These are phyloP conservation scores for Tetramorium alpestre DNA, from an alignment of 1,140 invertebrate species.

Conservation along the genomic window DNA sequence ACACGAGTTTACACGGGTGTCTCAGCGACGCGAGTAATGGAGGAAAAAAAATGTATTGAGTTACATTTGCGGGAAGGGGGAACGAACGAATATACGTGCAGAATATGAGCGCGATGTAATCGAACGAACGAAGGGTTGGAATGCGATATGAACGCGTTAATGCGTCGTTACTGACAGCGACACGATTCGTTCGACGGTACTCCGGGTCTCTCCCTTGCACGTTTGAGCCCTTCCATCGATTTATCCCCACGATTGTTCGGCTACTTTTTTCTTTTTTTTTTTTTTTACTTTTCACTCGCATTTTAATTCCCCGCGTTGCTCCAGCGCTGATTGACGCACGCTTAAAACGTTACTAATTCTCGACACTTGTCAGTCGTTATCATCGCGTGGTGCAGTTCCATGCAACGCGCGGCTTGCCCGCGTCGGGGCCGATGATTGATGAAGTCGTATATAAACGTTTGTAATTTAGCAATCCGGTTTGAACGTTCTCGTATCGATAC, in stretches of 20 bases:
- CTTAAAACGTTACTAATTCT: slow-evolving; percentile 69
- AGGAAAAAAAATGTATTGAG: slow-evolving; percentile 46
- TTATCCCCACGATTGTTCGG: slow-evolving; percentile 44
- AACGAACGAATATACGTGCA: slow-evolving; percentile 45
- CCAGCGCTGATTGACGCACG: slow-evolving; percentile 43
- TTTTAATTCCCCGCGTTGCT: slow-evolving; percentile 64
- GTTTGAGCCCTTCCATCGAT: slow-evolving; percentile 60
- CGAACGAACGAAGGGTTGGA: slow-evolving; percentile 74
- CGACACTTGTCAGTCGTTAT: slow-evolving; percentile 69
- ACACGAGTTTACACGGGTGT: slow-evolving; percentile 18
- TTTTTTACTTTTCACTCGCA: slow-evolving; percentile 48
- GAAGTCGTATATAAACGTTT: slow-evolving; percentile 50
- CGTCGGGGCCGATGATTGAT: slow-evolving; percentile 70
- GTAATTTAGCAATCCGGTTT: slow-evolving; percentile 47
- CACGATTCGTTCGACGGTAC: slow-evolving; percentile 80
- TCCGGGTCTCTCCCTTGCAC: slow-evolving; percentile 66
- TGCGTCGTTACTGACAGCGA: slow-evolving; percentile 81
- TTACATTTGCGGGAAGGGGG: slow-evolving; percentile 70
- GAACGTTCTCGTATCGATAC: slow-evolving; percentile 37
- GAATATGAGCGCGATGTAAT: slow-evolving; percentile 58
- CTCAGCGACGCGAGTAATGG: slow-evolving; percentile 5
- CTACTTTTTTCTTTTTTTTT: slow-evolving; percentile 47
- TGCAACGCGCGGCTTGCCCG: slow-evolving; percentile 51
- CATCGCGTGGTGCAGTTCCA: slow-evolving; percentile 63
- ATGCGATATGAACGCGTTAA: slow-evolving; percentile 83